phyloP scores from a whole-genome alignment of 1,140 invertebrate species.

The Papilio polyxenes region DNA sequence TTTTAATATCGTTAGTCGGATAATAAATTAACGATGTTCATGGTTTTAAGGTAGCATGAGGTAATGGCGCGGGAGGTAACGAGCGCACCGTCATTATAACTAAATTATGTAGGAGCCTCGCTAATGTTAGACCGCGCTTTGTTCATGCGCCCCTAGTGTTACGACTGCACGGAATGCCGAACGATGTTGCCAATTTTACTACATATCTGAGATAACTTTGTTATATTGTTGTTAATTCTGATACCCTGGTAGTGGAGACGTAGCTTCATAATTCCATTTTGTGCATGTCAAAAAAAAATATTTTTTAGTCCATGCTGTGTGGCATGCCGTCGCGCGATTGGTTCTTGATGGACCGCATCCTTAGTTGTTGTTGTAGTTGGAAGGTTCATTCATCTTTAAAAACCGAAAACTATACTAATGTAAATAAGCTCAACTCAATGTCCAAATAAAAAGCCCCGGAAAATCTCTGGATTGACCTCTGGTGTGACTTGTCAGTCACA shows the following conservation, averaged over 20 bases:
- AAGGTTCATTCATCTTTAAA: no score
- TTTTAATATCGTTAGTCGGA: neutral
- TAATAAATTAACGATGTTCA: neutral
- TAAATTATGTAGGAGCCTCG: slow-evolving; percentile 60
- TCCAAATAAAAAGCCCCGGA: no score
- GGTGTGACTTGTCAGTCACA: no score
- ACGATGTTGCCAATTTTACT: slow-evolving; percentile 12
- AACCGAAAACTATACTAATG: no score
- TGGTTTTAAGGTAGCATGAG: slow-evolving; percentile 31
- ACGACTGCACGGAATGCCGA: slow-evolving; percentile 41
- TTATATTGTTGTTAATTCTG: neutral
- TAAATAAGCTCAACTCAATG: no score
- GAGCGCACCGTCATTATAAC: slow-evolving; percentile 62
- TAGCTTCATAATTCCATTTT: no score
- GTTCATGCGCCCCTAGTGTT: slow-evolving; percentile 59
- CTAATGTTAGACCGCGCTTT: slow-evolving; percentile 52
- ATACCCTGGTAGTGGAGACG: neutral
- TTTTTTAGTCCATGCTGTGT: no score
- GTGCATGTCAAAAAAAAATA: neutral
- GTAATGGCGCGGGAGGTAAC: slow-evolving; percentile 57
- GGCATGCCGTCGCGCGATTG: no score
- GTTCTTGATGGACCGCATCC: no score
- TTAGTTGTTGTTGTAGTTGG: no score
- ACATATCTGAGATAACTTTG: neutral
- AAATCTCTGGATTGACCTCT: no score